Conservation (phyloP, 1,140 invertebrate species). For the Drosophila suzukii region DNA sequence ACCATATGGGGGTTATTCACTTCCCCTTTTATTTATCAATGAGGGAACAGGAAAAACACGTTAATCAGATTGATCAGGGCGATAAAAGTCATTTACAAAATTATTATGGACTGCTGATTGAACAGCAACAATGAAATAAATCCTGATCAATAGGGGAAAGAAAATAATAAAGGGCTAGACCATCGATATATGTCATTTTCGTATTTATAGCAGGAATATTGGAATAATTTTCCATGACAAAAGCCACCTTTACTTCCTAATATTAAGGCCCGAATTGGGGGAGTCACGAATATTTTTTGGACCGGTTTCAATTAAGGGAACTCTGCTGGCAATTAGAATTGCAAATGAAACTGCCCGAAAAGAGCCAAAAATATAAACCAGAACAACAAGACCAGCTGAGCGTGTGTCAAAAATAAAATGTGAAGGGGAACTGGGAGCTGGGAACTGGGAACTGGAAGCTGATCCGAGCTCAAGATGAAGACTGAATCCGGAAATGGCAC, state of each 20-base stretch:
- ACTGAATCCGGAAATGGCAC: constrained; percentile 66
- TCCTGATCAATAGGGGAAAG: background rate
- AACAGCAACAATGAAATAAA: constrained; percentile 5
- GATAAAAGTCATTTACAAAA: constrained; percentile 41
- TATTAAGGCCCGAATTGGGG: background rate
- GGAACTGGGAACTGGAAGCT: constrained; percentile 2
- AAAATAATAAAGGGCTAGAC: background rate
- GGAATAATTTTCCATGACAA: constrained; percentile 3
- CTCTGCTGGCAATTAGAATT: constrained; percentile 73
- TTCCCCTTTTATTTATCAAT: constrained; percentile 65
- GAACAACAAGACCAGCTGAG: constrained; percentile 28
- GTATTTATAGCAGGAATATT: background rate
- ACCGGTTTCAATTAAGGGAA: constrained; percentile 56
- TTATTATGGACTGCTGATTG: constrained; percentile 19
- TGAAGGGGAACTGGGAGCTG: constrained; percentile 11
- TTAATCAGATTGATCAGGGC: constrained; percentile 32
- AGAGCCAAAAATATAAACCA: constrained; percentile 22
- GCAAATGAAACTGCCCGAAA: constrained; percentile 55
- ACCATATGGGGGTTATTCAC: constrained; percentile 22
- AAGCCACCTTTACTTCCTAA: constrained; percentile 6
- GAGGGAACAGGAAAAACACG: constrained; percentile 64
- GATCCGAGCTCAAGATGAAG: constrained; percentile 21
- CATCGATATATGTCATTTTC: background rate
- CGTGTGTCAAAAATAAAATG: constrained; percentile 63
- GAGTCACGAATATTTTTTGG: constrained; percentile 7